Conservation (phyloP, 2,888 invertebrate genomes). For the Zygaena filipendulae region DNA sequence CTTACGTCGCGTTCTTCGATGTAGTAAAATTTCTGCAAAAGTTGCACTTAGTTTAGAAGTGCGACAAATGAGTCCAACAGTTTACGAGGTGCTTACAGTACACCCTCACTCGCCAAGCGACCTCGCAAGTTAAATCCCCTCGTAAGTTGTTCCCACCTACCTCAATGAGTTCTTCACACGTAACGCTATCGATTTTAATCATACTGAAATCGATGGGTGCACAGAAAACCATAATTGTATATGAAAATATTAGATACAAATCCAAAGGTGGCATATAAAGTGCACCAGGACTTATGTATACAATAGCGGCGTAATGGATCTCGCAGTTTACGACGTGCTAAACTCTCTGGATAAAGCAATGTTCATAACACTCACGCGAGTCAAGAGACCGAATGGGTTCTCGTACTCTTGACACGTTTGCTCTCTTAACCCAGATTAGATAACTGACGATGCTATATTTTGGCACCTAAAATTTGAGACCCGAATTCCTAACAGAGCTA, state of each 20-base stretch:
- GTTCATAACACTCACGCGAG: slow-evolving; percentile 43
- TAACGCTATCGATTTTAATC: slow-evolving; percentile 16
- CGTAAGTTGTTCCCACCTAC: slow-evolving; percentile 18
- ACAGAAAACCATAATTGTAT: slow-evolving; percentile 6
- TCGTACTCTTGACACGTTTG: slow-evolving; percentile 34
- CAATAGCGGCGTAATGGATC: slow-evolving; percentile 34
- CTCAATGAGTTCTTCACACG: slow-evolving; percentile 27
- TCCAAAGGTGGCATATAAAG: no score
- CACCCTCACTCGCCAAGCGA: slow-evolving; percentile 19
- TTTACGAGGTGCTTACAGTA: slow-evolving; percentile 28
- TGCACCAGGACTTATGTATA: slow-evolving; percentile 5
- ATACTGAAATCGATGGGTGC: slow-evolving; percentile 9
- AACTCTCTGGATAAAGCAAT: slow-evolving; percentile 43
- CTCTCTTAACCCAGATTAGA: slow-evolving; percentile 26
- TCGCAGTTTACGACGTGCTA: slow-evolving; percentile 53
- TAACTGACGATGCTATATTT: slow-evolving; percentile 22
- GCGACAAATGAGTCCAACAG: slow-evolving; percentile 21
- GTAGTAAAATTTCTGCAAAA: no score
- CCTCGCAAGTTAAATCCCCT: slow-evolving; percentile 17
- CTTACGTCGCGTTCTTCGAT: no score
- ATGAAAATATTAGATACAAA: no score
- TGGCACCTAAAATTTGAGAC: no score
- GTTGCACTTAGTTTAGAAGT: slow-evolving; percentile 9
- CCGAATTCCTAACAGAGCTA: no score
- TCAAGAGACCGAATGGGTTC: slow-evolving; percentile 36